Evolutionary conservation across 2,113 vertebrate genomes (phyloP).

Genomic region (Cyrtonyx montezumae): DNA sequence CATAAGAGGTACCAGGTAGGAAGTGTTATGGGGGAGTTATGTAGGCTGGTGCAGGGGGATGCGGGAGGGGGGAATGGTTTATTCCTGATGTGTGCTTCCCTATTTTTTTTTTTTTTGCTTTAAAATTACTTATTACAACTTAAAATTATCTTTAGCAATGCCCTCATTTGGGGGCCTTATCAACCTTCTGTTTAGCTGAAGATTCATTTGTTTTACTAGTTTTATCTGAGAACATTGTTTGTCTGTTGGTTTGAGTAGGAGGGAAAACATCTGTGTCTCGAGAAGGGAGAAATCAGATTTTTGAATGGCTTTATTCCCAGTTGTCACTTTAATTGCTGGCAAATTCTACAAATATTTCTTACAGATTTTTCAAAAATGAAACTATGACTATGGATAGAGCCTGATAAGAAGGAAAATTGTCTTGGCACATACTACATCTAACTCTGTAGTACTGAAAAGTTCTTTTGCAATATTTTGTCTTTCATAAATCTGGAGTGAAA

Average conservation of each 20-base stretch:
- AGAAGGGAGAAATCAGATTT: background rate
- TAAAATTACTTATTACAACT: background rate
- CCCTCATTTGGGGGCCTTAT: background rate
- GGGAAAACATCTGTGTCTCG: background rate
- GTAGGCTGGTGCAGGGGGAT: background rate
- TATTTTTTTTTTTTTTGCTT: background rate
- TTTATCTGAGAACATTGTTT: background rate
- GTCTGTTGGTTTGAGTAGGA: background rate
- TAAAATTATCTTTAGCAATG: background rate
- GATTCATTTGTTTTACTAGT: background rate
- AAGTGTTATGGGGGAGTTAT: background rate
- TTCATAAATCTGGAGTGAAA: background rate
- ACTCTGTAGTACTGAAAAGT: background rate
- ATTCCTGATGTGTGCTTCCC: background rate
- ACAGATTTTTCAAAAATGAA: background rate
- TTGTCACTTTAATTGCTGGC: background rate
- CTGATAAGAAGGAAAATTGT: background rate
- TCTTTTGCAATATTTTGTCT: background rate
- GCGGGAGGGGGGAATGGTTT: rapidly evolving
- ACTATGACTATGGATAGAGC: background rate
- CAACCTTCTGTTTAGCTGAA: background rate
- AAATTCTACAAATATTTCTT: background rate
- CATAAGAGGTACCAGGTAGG: background rate
- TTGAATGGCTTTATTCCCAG: background rate
- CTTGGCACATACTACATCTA: background rate